A percentile compares a stretch with the other conserved stretches of the same genome.
These are phyloP conservation scores for Hipparchia sbordonii DNA, from an alignment of 2,888 invertebrate species.

Conservation along the genomic window DNA sequence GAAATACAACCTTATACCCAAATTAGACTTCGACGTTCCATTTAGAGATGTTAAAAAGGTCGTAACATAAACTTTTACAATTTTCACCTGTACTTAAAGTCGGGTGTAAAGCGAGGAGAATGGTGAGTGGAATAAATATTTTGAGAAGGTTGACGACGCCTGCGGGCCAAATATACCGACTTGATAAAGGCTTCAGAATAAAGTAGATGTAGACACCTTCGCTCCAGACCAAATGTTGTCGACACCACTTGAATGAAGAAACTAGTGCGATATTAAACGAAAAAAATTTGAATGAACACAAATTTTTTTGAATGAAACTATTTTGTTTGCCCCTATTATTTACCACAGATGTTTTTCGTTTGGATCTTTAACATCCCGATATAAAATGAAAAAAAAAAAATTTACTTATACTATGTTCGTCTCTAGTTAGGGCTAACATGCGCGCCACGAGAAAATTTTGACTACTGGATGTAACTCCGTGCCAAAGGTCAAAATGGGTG, in stretches of 20 bases:
- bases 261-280: constrained; percentile 21
- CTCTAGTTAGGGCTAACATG: no score
- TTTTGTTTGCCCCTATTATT: no score
- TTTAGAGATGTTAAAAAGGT: constrained; percentile 69
- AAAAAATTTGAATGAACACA: neutral
- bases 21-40: constrained; percentile 66
- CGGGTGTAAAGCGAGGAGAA: constrained; percentile 65
- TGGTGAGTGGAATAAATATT: constrained; percentile 67
- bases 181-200: constrained; percentile 71
- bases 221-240: constrained; percentile 61
- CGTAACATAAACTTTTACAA: constrained; percentile 81
- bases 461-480: neutral
- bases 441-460: no score
- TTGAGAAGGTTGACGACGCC: constrained; percentile 73
- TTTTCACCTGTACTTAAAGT: constrained; percentile 78
- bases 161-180: constrained; percentile 67
- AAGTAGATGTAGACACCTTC: constrained; percentile 78
- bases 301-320: no score
- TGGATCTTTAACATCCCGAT: no score
- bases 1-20: constrained; percentile 42
- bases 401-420: no score
- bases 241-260: constrained; percentile 52
- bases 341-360: no score
- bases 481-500: no score
- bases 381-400: no score